Base-by-base conservation (phyloP, 2,888 invertebrate genomes). In the Hypomecis punctinalis region DNA sequence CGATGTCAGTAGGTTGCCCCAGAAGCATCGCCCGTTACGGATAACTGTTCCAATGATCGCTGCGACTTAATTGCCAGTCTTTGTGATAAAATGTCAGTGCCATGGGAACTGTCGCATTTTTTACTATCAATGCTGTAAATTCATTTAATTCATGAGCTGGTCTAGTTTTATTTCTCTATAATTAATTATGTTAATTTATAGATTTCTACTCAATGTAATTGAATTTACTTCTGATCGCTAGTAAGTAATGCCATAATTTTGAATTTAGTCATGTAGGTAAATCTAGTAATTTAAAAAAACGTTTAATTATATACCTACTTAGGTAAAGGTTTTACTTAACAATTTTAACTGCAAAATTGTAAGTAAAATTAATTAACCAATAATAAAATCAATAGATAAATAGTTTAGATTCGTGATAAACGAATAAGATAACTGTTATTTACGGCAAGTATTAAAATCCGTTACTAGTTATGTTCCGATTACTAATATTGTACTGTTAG, bases 1-100 rank as follows among this genome's bases (percentile, higher is more conserved):
- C 83, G 83, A 86, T 91, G 92, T 91, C 89, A 93, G 89, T 92
- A 79, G 89, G 92, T 75, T 89, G 87, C 76, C 85, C 86, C 84
- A 88, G 86, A 86, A 89, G 86, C 83, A 71, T 78, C 78, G 78
- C 84, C 89, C 92, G 92, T 90, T 92, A 92, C 85, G 72, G 68
- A 81, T 92, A 92, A 93, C 93, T 89, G 93, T 91, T 88, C 77
- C 80, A 86, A 85, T 84, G 84, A 86, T 80, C 82, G 82, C 77
- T 72, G 75, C 75, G 76, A 73, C 75, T 82, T 88, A 88, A 87
- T 87, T 88, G 84, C 72, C 72, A 72, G 72, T 67, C 77, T 76
- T 82, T 83, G 85, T 78, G 75, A 73, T 76, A 68, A 84, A 84
- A 85, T 84, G 83, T 83, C 83, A 84, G 75, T 75, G 69, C 69